Conservation (phyloP, 2,113 vertebrate genomes). For the Thinocorus orbignyianus region DNA sequence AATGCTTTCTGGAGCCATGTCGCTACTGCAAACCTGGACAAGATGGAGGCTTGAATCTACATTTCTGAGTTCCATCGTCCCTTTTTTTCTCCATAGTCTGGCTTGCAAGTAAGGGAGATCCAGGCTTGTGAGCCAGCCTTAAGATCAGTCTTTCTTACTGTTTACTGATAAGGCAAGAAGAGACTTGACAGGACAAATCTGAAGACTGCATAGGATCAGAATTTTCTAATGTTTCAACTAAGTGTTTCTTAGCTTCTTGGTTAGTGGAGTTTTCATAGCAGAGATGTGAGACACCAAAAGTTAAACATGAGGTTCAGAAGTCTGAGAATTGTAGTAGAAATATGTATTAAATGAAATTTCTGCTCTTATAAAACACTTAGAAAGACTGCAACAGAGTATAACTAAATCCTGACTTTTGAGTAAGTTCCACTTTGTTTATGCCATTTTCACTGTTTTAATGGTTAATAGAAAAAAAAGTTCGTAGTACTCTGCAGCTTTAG, state of each 20-base stretch:
- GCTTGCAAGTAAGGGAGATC: background rate
- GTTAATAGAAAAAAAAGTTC: slow-evolving; percentile 8
- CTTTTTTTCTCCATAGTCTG: background rate
- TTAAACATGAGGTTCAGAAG: background rate
- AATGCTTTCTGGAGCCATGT: background rate
- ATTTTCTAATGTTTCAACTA: background rate
- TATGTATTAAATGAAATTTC: background rate
- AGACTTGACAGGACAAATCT: background rate
- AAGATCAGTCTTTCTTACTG: background rate
- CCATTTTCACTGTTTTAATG: slow-evolving; percentile 18
- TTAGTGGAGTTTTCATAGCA: background rate
- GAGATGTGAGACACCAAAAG: background rate
- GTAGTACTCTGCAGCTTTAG: background rate
- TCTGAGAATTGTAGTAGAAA: background rate
- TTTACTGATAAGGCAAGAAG: background rate
- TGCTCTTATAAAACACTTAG: background rate
- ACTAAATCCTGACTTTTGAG: background rate
- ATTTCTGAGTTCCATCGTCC: background rate
- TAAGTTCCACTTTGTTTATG: background rate
- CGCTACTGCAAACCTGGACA: background rate
- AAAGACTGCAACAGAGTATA: background rate
- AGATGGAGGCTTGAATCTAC: background rate
- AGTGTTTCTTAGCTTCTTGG: background rate
- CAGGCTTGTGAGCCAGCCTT: background rate
- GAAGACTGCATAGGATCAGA: background rate